phyloP scores from a whole-genome alignment of 2,797 vertebrate genomes.

The Pteronotus mesoamericanus region DNA sequence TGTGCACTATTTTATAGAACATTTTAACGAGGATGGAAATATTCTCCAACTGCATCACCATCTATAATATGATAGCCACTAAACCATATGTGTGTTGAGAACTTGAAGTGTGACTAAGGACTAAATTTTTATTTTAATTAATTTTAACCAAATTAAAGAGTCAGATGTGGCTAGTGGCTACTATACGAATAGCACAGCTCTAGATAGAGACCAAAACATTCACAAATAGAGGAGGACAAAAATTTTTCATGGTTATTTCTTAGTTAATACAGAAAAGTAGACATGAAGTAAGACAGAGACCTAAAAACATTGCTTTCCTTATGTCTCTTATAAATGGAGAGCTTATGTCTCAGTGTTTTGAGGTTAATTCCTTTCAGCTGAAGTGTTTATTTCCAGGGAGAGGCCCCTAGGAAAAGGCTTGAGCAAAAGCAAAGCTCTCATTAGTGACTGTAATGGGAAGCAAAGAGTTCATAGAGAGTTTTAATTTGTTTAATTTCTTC shows the following conservation, averaged over 20 bases:
- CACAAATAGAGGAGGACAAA: neutral
- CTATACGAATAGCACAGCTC: neutral
- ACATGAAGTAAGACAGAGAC: neutral
- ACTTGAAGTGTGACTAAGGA: neutral
- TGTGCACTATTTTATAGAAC: neutral
- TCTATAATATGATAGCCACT: neutral
- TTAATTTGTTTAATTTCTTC: conserved; percentile 14
- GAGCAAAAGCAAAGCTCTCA: neutral
- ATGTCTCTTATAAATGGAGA: neutral
- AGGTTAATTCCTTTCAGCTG: neutral
- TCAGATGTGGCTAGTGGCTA: neutral
- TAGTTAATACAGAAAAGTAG: neutral
- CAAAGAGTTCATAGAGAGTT: neutral
- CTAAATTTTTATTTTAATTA: conserved; percentile 16
- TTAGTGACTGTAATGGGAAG: neutral
- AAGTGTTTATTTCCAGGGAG: neutral
- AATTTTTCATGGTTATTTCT: neutral
- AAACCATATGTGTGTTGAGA: neutral
- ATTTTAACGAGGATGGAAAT: neutral
- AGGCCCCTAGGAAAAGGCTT: neutral
- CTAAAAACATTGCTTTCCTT: neutral
- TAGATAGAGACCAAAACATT: neutral
- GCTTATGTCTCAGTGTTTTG: neutral
- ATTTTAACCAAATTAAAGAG: conserved; percentile 23
- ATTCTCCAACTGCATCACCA: neutral